Evolutionary conservation across 1,140 invertebrate genomes (phyloP).

Genomic region (Aphaenogaster rudis): DNA sequence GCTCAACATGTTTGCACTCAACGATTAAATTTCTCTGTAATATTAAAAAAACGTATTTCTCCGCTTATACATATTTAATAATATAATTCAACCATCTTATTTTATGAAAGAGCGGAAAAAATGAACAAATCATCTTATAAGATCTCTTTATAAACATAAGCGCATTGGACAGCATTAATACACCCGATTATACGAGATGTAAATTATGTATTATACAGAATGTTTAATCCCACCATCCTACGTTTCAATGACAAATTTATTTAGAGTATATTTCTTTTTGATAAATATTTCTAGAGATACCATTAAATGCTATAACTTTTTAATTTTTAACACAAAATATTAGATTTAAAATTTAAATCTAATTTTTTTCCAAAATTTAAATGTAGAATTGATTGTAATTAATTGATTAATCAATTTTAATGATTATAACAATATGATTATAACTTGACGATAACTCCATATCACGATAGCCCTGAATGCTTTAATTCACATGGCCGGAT

Average conservation of each 20-base stretch:
- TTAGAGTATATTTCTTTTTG: neutral
- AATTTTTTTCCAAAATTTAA: too few relatives aligned
- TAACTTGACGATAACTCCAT: slow-evolving; percentile 4
- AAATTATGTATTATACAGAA: neutral
- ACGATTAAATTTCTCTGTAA: neutral
- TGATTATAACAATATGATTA: neutral
- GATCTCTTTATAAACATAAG: neutral
- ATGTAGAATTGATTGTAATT: neutral
- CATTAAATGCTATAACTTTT: neutral
- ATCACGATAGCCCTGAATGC: slow-evolving; percentile 8
- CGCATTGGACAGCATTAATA: neutral
- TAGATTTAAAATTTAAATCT: neutral
- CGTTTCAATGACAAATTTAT: neutral
- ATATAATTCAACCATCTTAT: neutral
- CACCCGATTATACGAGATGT: neutral
- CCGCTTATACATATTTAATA: neutral
- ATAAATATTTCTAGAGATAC: neutral
- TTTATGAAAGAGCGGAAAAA: neutral
- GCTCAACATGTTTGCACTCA: neutral
- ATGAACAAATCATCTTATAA: neutral
- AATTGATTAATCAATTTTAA: neutral
- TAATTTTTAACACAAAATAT: neutral
- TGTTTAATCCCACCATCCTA: neutral
- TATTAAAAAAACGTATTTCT: neutral
- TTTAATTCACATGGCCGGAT: slow-evolving; percentile 39